Conservation (phyloP, 2,113 vertebrate genomes). For the Panthera leo region DNA sequence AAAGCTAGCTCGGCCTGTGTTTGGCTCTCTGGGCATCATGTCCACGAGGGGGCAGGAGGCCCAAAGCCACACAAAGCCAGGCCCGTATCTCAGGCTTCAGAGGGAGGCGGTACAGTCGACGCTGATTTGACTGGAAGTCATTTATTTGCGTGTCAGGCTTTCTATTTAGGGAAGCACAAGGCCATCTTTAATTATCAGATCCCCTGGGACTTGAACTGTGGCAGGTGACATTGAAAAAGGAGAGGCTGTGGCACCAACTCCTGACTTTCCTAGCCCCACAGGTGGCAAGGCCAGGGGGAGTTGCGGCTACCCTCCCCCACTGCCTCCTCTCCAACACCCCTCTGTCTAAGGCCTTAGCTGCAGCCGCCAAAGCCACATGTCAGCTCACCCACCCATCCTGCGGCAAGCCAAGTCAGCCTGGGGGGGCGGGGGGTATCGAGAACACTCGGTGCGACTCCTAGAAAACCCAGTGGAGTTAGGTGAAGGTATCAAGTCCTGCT, state of each 20-base stretch:
- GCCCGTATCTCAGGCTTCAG: neutral
- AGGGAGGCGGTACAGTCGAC: accelerated
- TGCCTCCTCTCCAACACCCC: accelerated
- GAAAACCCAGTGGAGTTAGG: neutral
- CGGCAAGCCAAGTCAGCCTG: neutral
- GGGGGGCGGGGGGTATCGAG: too few relatives aligned
- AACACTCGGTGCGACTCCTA: too few relatives aligned
- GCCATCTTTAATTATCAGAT: neutral
- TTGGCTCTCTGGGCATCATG: neutral
- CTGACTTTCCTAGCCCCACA: neutral
- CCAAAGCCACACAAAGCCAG: neutral
- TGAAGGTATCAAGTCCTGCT: neutral
- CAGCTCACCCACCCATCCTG: neutral
- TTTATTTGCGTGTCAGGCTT: neutral
- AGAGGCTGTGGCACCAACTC: neutral
- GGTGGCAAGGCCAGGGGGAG: neutral
- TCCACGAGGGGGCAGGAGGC: constrained; percentile 52
- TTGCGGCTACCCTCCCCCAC: too few relatives aligned
- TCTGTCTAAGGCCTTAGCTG: neutral
- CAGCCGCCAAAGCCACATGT: neutral
- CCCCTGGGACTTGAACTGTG: neutral
- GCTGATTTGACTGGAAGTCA: neutral
- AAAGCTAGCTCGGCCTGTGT: neutral
- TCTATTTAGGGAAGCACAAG: constrained; percentile 55
- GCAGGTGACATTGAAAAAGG: neutral